Percentiles rank a stretch among this genome's conserved stretches.
phyloP scores from a whole-genome alignment of 1,140 invertebrate genomes.

The Drosophila persimilis region DNA sequence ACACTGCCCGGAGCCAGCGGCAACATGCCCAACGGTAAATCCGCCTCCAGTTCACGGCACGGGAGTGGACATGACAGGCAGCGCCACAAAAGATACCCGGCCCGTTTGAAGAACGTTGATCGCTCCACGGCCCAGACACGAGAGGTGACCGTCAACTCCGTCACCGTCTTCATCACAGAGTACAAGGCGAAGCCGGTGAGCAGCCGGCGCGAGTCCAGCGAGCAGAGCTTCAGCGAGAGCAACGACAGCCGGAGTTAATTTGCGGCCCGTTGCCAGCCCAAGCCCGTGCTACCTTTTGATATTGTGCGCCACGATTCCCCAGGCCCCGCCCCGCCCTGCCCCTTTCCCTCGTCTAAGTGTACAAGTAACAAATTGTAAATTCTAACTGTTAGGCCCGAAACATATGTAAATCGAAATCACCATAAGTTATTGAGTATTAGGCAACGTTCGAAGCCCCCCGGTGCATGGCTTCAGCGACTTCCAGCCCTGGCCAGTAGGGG shows the following conservation, averaged over 20 bases:
- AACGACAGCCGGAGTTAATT: constrained; percentile 82
- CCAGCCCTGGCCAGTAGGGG: constrained; percentile 40
- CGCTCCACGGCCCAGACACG: constrained; percentile 90
- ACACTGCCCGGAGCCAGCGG: constrained; percentile 82
- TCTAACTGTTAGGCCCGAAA: constrained; percentile 73
- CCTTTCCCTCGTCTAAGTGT: constrained; percentile 17
- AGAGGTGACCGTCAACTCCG: constrained; percentile 97
- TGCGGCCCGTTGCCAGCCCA: constrained; percentile 1
- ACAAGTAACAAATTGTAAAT: constrained; percentile 63
- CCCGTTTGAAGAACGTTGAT: constrained; percentile 91
- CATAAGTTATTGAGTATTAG: constrained; percentile 75
- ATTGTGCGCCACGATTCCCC: constrained; percentile 25
- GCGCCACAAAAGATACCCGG: constrained; percentile 86
- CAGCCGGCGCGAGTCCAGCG: constrained; percentile 81
- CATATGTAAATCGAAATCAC: constrained; percentile 71
- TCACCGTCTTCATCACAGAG: constrained; percentile 98
- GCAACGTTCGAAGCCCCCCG: constrained; percentile 58
- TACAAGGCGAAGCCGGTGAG: constrained; percentile 92
- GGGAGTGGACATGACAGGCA: constrained; percentile 85
- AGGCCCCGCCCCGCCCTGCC: constrained; percentile 18
- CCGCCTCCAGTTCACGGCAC: constrained; percentile 87
- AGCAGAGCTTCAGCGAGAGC: constrained; percentile 83
- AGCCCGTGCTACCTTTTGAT: constrained; percentile 28
- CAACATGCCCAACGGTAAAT: constrained; percentile 84
- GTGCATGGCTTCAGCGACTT: constrained; percentile 34